A percentile compares a stretch with the other conserved stretches of the same genome.
Evolutionary conservation across 2,888 invertebrate species (phyloP).

Genomic region (Crioceris asparagi): DNA sequence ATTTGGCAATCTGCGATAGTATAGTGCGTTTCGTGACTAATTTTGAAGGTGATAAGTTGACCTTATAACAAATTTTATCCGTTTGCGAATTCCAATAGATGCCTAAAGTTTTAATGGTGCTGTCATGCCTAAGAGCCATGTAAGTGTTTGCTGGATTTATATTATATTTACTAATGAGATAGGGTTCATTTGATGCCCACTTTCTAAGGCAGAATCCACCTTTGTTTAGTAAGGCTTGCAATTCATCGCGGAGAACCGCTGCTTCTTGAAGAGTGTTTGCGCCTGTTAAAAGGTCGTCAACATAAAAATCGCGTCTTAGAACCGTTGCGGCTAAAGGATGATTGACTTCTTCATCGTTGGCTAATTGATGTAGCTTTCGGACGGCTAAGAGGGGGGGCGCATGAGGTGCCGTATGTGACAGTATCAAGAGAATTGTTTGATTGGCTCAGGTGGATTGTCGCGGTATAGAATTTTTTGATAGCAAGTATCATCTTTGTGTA

Average conservation of each 20-base stretch:
- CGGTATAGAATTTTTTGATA: slow-evolving; percentile 6
- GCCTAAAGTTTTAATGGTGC: slow-evolving; percentile 1
- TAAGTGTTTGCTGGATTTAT: background rate
- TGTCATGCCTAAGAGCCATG: background rate
- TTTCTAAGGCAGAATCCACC: background rate
- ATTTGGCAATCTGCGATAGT: background rate
- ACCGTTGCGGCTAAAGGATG: background rate
- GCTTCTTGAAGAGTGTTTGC: background rate
- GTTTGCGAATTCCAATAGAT: slow-evolving; percentile 1
- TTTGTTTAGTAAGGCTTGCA: background rate
- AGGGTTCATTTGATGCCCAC: background rate
- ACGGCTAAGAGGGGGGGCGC: background rate
- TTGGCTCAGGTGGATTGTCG: background rate
- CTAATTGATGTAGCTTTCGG: background rate
- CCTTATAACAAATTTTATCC: background rate
- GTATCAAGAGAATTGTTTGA: background rate
- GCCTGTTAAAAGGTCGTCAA: slow-evolving; percentile 1
- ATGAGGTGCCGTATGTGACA: background rate
- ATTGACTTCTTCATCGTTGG: too few relatives aligned
- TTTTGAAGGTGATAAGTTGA: background rate
- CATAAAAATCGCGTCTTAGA: background rate
- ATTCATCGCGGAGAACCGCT: background rate
- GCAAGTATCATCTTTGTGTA: slow-evolving; percentile 5
- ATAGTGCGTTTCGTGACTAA: background rate
- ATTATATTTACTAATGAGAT: background rate